These are phyloP conservation scores for Catharus bicknelli DNA, from an alignment of 2,113 vertebrate species.

Conservation along the genomic window DNA sequence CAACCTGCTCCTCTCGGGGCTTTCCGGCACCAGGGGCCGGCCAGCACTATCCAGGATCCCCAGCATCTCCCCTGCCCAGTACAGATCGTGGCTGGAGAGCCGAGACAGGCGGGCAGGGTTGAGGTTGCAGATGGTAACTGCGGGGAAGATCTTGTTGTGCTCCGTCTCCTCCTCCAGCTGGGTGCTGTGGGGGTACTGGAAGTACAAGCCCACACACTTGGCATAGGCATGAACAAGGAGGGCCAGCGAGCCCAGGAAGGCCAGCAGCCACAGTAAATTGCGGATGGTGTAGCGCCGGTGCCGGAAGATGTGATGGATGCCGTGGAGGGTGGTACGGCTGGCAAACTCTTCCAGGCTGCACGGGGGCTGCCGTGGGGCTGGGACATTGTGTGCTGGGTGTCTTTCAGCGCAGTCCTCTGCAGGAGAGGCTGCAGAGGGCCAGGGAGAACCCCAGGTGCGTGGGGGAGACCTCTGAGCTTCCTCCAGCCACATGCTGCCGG, in stretches of 20 bases:
- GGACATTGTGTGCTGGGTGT: rapidly evolving
- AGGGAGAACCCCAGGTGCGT: neutral
- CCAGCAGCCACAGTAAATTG: slow-evolving; percentile 61
- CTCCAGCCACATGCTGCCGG: neutral
- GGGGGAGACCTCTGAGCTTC: neutral
- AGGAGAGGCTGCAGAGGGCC: neutral
- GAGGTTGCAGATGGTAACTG: slow-evolving; percentile 69
- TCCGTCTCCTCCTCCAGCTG: slow-evolving; percentile 58
- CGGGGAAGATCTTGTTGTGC: slow-evolving; percentile 42
- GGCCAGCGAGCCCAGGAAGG: slow-evolving; percentile 46
- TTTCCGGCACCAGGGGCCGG: neutral
- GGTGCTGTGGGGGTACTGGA: slow-evolving; percentile 67
- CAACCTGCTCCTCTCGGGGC: neutral
- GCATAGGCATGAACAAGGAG: slow-evolving; percentile 41
- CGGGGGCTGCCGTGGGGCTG: rapidly evolving
- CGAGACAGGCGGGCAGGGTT: slow-evolving; percentile 56
- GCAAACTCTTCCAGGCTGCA: slow-evolving; percentile 61
- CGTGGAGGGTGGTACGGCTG: slow-evolving; percentile 52
- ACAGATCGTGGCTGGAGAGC: slow-evolving; percentile 53
- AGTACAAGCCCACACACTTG: slow-evolving; percentile 49
- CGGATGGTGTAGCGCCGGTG: neutral
- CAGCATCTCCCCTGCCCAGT: slow-evolving; percentile 63
- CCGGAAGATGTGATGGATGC: slow-evolving; percentile 61
- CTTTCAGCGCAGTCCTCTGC: rapidly evolving
- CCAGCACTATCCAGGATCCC: slow-evolving; percentile 49